Percentiles rank a stretch among this genome's conserved stretches.
Evolutionary conservation across 2,113 vertebrate species (phyloP).

Genomic region (Cebus imitator): DNA sequence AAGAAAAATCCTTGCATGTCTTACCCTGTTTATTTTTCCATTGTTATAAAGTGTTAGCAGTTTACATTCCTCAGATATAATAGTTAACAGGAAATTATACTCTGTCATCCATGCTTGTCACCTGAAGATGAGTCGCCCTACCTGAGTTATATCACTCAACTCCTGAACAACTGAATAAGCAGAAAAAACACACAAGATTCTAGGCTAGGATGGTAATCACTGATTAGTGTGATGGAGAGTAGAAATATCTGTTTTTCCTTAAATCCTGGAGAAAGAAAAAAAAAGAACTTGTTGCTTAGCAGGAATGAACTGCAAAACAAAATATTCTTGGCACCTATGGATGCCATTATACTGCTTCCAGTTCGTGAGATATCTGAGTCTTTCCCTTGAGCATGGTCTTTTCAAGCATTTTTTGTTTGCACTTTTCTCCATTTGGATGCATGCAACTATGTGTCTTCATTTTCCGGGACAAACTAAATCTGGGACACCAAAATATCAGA

Average conservation of each 20-base stretch:
- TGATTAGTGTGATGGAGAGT: neutral
- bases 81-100: neutral
- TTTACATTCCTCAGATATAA: neutral
- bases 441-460: neutral
- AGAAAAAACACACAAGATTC: neutral
- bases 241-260: neutral
- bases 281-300: neutral
- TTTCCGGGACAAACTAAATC: neutral
- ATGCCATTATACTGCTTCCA: neutral
- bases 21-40: neutral
- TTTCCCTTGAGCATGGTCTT: neutral
- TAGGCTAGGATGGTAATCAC: neutral
- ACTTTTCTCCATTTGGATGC: neutral
- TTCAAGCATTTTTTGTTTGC: neutral
- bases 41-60: neutral
- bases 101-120: neutral
- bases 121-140: neutral
- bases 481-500: neutral
- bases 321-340: neutral
- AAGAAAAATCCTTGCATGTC: neutral
- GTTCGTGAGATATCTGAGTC: neutral
- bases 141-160: neutral
- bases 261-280: neutral
- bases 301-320: neutral
- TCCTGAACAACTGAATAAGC: neutral